Conservation (phyloP, 2,113 vertebrate genomes). For the Raja brachyura region DNA sequence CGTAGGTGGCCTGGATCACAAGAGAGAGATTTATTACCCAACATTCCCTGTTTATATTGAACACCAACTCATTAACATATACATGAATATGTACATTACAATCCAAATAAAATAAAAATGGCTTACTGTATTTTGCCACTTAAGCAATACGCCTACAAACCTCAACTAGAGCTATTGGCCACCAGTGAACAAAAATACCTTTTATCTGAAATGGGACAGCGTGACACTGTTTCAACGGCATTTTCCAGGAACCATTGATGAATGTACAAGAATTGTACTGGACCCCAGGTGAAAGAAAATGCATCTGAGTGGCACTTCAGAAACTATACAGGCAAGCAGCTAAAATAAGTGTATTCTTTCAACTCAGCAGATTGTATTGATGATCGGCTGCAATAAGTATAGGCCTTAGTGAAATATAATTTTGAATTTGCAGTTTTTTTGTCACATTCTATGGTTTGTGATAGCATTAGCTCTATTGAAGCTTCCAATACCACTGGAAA, state of each 20-base stretch:
- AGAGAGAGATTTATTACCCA: no score
- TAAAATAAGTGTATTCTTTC: neutral
- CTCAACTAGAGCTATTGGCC: neutral
- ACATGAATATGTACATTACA: no score
- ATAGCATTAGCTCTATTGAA: neutral
- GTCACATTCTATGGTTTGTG: neutral
- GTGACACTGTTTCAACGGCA: neutral
- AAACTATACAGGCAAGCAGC: neutral
- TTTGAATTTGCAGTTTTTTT: no score
- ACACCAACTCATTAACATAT: no score
- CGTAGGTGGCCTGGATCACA: no score
- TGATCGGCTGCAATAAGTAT: conserved; percentile 2
- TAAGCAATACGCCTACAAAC: neutral
- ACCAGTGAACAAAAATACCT: neutral
- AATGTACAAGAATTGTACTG: neutral
- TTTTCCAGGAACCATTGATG: neutral
- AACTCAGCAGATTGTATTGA: neutral
- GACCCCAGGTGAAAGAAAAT: neutral
- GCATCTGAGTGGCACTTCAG: conserved; percentile 10
- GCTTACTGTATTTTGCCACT: neutral
- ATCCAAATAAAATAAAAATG: neutral
- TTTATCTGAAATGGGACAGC: neutral
- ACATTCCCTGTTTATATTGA: no score
- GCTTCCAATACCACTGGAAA: neutral
- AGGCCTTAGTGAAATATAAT: neutral